phyloP scores from a whole-genome alignment of 2,113 vertebrate species.

The pig (Sus scrofa) region T2T-Sscrofa CM000819.6:135454501-135455000 shows the following conservation, averaged over 20 bases:
- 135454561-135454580: background rate
- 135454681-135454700: background rate
- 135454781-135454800: background rate
- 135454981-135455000: background rate
- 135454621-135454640: background rate
- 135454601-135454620: background rate
- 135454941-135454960: conserved; percentile 28
- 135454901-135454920: background rate
- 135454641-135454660: background rate
- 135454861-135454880: background rate
- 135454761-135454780: background rate
- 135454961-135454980: background rate
- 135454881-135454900: background rate
- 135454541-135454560: background rate
- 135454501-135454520: background rate
- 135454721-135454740: too few species aligned
- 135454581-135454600: too few species aligned
- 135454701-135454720: background rate
- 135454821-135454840: background rate
- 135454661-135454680: background rate
- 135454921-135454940: background rate
- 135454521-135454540: background rate
- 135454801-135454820: background rate
- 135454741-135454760: background rate
- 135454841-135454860: background rate